Conservation (phyloP, 2,113 vertebrate species). For the Campylorhamphus procurvoides region DNA sequence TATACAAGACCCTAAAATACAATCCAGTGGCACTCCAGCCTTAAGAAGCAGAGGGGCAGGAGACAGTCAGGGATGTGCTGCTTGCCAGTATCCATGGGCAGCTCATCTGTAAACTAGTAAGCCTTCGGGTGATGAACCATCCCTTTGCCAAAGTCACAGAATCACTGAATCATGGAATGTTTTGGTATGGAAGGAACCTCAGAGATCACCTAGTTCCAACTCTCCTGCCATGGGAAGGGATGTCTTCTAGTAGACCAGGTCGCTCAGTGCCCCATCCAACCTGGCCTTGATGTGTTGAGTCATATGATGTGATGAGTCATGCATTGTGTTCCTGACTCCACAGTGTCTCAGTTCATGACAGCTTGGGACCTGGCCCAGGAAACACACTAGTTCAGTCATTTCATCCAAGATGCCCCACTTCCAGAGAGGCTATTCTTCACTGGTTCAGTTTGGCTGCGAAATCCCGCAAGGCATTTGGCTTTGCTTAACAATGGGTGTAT, state of each 20-base stretch:
- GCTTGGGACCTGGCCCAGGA: background rate
- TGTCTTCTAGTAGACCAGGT: background rate
- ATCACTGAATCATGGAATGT: background rate
- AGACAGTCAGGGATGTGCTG: background rate
- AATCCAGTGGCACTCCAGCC: background rate
- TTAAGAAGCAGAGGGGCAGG: background rate
- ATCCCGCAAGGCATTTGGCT: background rate
- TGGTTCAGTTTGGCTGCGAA: background rate
- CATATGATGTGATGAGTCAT: background rate
- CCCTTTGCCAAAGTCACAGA: background rate
- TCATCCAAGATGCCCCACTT: background rate
- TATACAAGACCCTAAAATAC: background rate
- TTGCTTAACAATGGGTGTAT: background rate
- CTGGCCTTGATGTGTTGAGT: background rate
- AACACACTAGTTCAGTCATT: background rate
- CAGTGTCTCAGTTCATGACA: background rate
- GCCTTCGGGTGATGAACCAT: background rate
- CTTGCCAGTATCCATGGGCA: background rate
- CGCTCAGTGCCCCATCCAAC: background rate
- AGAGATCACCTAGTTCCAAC: background rate
- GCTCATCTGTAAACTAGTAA: background rate
- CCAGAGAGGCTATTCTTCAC: background rate
- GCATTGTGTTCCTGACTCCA: background rate
- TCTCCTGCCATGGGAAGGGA: background rate
- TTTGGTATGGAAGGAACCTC: background rate